phyloP scores from a whole-genome alignment of 2,113 vertebrate genomes.

The Scatophagus argus region DNA sequence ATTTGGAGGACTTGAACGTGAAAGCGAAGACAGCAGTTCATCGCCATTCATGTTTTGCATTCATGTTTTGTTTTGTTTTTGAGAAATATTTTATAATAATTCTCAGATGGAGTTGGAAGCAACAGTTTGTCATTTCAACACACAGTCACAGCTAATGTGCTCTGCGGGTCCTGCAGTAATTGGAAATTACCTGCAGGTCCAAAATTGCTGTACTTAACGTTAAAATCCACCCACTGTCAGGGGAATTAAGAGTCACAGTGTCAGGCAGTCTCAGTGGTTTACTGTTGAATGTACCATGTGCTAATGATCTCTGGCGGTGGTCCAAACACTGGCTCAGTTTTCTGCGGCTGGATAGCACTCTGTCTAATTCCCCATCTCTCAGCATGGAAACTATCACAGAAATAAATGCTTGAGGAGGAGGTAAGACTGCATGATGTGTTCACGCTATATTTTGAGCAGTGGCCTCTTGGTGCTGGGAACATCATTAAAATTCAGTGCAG shows the following conservation, averaged over 20 bases:
- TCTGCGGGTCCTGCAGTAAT: not conserved
- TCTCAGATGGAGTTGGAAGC: not conserved
- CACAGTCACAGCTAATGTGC: constrained; percentile 9
- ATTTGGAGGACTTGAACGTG: not conserved
- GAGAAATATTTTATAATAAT: constrained; percentile 2
- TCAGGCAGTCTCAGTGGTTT: constrained; percentile 24
- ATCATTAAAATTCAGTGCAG: constrained; percentile 38
- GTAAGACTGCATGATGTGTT: constrained; percentile 27
- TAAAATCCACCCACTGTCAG: constrained; percentile 6
- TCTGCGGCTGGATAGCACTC: constrained; percentile 4
- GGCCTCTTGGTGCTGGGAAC: constrained; percentile 20
- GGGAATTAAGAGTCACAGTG: constrained; percentile 13
- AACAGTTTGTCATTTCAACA: constrained; percentile 1
- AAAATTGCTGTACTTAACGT: constrained; percentile 20
- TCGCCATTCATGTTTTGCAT: not conserved
- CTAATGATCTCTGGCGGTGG: constrained; percentile 38
- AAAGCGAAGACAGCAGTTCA: constrained; percentile 15
- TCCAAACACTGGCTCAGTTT: constrained; percentile 18
- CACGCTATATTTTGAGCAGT: constrained; percentile 25
- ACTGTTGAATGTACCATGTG: constrained; percentile 17
- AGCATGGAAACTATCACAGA: constrained; percentile 1
- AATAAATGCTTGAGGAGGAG: constrained; percentile 23
- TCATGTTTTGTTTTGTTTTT: constrained; percentile 7
- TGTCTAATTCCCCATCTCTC: constrained; percentile 31
- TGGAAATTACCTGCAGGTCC: not conserved